A percentile compares a stretch with the other conserved stretches of the same genome.
Conservation (phyloP, 2,888 invertebrate genomes). For the Alentia gelatinosa region DNA sequence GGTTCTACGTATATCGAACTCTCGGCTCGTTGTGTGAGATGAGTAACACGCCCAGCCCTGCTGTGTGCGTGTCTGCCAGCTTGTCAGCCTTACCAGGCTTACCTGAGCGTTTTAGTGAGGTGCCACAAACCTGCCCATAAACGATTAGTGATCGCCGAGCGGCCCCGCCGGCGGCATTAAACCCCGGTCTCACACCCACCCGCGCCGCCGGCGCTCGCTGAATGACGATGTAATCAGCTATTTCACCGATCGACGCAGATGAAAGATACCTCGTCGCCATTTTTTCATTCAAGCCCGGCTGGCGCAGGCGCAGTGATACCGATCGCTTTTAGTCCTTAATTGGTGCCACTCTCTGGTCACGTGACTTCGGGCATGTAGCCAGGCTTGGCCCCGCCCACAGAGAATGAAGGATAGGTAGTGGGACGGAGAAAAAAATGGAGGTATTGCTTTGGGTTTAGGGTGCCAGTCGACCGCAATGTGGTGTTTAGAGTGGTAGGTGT, state of each 20-base stretch:
- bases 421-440: not conserved
- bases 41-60: not conserved
- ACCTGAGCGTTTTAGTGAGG: slow-evolving; percentile 2
- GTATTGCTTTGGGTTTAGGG: not conserved
- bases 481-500: no score
- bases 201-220: not conserved
- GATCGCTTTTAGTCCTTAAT: slow-evolving; percentile 36
- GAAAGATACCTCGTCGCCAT: slow-evolving; percentile 37
- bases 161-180: not conserved
- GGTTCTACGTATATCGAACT: no score
- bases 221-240: not conserved
- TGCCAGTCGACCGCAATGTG: no score
- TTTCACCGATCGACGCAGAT: slow-evolving; percentile 8
- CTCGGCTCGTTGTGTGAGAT: no score
- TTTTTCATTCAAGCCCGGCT: not conserved
- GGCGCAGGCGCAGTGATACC: not conserved
- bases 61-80: not conserved
- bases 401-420: not conserved
- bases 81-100: no score
- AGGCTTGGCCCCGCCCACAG: not conserved
- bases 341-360: not conserved
- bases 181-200: not conserved
- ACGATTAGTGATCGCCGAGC: not conserved
- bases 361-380: not conserved
- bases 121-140: not conserved